Base-by-base conservation (phyloP, 1,140 invertebrate species). In the Drosophila pachea region DNA sequence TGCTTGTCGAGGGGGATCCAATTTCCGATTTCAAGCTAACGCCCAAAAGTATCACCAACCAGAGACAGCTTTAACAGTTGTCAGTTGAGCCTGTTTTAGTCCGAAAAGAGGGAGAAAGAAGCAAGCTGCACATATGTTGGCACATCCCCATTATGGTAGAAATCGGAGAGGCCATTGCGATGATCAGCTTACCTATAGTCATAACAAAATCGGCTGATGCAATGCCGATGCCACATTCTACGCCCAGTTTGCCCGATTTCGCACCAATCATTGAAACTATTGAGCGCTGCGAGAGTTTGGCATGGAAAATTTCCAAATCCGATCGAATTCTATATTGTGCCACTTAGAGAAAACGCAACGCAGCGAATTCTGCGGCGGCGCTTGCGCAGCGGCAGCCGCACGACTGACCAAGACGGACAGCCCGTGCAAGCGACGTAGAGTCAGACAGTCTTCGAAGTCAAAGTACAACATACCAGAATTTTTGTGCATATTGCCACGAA, bases 241-340 rank as follows among this genome's bases (percentile, higher is more conserved):
- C 3, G 22, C 22, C 3, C 22, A 22, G 22, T 3, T 22, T 3
- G 22, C 1, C 22, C 22, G 22, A 22, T n/a, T n/a, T n/a, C n/a
- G n/a, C n/a, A n/a, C n/a, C n/a, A n/a, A n/a, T 22, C 22, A 22
- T 22, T 22, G 22, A 22, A 22, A 22, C 22, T 22, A 22, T 22
- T 3, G 22, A 22, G 22, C 22, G 22, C 22, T 22, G 3, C 1
- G 38, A 36, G 48, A 40, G n/a, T 52, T 33, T n/a, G 14, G 61
- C 61, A 69, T 58, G 68, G 53, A 70, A 70, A 70, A 66, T 66
- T 66, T 47, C 63, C 62, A 48, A 70, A 59, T 53, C 47, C 40
- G 42, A 70, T 66, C 62, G 67, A 70, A 70, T 66, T 48, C 38
- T 66, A 7, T n/a, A 14, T 48, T 66, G 62, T 66, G 62, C 54